Evolutionary conservation across 1,140 invertebrate genomes (phyloP).

Genomic region (Dinoponera quadriceps): DNA sequence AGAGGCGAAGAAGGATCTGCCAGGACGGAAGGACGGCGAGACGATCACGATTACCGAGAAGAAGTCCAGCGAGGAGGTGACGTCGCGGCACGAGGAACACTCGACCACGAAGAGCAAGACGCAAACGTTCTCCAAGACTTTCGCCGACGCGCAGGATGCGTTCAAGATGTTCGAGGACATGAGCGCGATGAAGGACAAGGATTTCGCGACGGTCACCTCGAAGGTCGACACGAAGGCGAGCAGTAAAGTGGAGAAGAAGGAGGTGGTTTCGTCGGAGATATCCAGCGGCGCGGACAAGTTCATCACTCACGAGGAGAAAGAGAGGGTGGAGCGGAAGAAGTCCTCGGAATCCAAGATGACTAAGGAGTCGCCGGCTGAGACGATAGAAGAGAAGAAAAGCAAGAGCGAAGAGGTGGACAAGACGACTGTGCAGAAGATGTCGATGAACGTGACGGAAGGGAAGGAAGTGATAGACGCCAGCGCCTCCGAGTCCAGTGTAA

Average conservation of each 20-base stretch:
- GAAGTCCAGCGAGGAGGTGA: conserved; percentile 75
- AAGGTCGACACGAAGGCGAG: conserved; percentile 78
- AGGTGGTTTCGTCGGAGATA: conserved; percentile 78
- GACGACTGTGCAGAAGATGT: conserved; percentile 71
- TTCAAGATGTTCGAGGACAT: conserved; percentile 75
- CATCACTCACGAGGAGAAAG: conserved; percentile 79
- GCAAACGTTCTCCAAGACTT: conserved; percentile 73
- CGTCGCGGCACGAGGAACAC: conserved; percentile 75
- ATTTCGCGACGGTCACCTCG: conserved; percentile 74
- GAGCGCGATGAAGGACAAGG: conserved; percentile 52
- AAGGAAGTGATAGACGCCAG: conserved; percentile 78
- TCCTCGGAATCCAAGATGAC: conserved; percentile 73
- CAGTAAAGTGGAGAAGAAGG: conserved; percentile 77
- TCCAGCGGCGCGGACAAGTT: conserved; percentile 75
- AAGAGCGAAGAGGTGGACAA: conserved; percentile 76
- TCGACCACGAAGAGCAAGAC: conserved; percentile 74
- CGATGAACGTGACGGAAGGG: conserved; percentile 74
- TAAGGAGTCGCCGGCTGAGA: conserved; percentile 77
- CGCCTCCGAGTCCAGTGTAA: conserved; percentile 67
- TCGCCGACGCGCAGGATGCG: conserved; percentile 71
- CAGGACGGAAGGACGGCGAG: conserved; percentile 60
- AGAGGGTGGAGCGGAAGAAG: conserved; percentile 76
- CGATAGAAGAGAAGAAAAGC: conserved; percentile 72
- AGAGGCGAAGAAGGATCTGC: conserved; percentile 57
- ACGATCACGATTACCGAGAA: conserved; percentile 75